A percentile compares a stretch with the other conserved stretches of the same genome.
Conservation (phyloP, 2,113 vertebrate genomes). For the Crotophaga sulcirostris region DNA sequence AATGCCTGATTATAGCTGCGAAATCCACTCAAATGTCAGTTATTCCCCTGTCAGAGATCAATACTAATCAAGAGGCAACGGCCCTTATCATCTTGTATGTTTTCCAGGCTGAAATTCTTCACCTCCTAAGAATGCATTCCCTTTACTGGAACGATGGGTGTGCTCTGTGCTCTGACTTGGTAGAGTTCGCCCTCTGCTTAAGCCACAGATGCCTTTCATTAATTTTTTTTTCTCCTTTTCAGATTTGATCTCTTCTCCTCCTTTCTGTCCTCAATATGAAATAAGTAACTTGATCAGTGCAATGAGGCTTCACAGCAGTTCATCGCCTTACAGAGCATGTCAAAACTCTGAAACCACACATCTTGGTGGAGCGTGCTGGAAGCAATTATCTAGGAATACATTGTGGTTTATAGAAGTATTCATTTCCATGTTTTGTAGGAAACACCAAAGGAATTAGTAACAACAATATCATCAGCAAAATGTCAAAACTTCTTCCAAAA, state of each 20-base stretch:
- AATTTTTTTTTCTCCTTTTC: background rate
- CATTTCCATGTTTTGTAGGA: background rate
- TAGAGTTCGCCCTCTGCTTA: background rate
- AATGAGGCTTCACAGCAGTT: background rate
- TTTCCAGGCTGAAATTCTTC: constrained; percentile 25
- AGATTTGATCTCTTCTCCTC: background rate
- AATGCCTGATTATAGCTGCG: background rate
- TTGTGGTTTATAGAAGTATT: background rate
- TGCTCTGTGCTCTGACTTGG: background rate
- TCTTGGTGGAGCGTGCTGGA: background rate
- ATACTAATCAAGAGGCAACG: background rate
- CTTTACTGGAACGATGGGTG: background rate
- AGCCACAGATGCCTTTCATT: background rate
- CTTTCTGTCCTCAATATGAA: background rate
- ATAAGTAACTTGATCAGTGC: background rate
- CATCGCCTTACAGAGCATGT: background rate
- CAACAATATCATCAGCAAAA: background rate
- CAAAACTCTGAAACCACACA: background rate
- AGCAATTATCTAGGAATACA: background rate
- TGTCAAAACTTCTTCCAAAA: background rate
- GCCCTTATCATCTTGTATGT: background rate
- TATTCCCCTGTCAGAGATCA: background rate
- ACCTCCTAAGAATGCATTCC: constrained; percentile 15
- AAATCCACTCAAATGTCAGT: background rate
- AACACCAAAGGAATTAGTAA: constrained; percentile 3